Conservation (phyloP, 1,140 invertebrate species). For the Bombus soroeensis region DNA sequence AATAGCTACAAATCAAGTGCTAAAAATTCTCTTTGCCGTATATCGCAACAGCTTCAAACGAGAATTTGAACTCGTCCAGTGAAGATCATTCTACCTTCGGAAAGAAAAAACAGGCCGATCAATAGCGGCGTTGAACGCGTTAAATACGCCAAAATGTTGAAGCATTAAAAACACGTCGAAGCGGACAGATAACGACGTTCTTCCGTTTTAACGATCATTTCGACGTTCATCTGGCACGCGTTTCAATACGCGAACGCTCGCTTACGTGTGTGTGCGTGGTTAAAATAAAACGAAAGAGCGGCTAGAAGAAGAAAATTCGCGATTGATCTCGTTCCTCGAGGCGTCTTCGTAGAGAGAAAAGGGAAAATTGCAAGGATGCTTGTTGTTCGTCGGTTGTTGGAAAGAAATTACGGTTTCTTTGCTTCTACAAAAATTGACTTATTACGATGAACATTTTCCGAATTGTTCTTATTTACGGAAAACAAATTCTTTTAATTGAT, state of each 20-base stretch:
- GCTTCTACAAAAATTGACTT: no score
- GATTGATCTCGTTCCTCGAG: no score
- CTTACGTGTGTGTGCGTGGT: not conserved
- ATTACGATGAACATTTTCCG: no score
- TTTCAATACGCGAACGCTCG: constrained; percentile 2
- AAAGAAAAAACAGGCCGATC: not conserved
- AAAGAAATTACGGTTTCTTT: no score
- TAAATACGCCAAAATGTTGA: not conserved
- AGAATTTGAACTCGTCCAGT: no score
- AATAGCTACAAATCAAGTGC: not conserved
- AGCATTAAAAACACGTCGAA: not conserved
- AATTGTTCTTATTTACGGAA: no score
- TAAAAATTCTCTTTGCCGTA: not conserved
- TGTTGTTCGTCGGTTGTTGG: no score
- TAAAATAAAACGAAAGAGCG: constrained; percentile 9
- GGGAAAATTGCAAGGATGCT: no score
- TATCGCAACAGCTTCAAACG: no score
- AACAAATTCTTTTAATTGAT: no score
- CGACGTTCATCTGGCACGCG: not conserved
- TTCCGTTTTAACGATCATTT: not conserved
- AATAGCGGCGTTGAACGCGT: not conserved
- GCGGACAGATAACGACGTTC: not conserved
- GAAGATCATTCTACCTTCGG: no score
- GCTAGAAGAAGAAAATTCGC: not conserved
- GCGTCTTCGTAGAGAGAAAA: no score